Evolutionary conservation across 2,797 vertebrate genomes (phyloP), one percentile per base, ranked within the genome.

Genomic region (Enteromius thamalakanensis): DNA sequence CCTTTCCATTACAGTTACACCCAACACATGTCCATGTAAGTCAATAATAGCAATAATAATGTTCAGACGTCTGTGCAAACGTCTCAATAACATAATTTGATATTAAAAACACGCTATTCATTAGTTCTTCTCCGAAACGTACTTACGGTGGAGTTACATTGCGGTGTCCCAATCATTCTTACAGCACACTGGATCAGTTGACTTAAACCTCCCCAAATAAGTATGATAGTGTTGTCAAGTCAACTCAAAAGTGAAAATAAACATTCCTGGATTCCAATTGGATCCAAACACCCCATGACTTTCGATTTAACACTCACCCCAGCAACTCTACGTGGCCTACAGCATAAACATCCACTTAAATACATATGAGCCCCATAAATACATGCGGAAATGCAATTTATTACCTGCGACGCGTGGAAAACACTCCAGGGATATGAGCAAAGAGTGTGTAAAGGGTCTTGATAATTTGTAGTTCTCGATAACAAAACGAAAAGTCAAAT

Each of bases 241-340:
- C 89, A 87, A 91, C 93, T 82, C 94, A 96, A 96, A 97, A 97
- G 96, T 95, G 96, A 97, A 96, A 97, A 95, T 92, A 95, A 95
- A 94, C 85, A 81, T 82, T 65, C 82, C 89, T 84, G 76, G 89
- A 89, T 88, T 90, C 83, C 72, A 89, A 86, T 85, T 89, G 84
- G 91, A 92, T 89, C 88, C 86, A 87, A 76, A 86, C 84, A 88
- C 86, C 69, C 84, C 55, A 68, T 60, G 87, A 93, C 91, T 94
- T 94, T 94, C 93, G 91, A 74, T 88, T 91, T 92, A 91, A 79
- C 60, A 47, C 11, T 12, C 65, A 51, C 65, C 53, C 67, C 62
- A 53, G 64, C 79, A 49, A 29, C 58, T 79, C 76, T 53, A 17
- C 55, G 37, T 74, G 55, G 55, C 15, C 65, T 53, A 51, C 55